Evolutionary conservation across 2,888 invertebrate species (phyloP).

Genomic region (Ischnus inquisitorius): DNA sequence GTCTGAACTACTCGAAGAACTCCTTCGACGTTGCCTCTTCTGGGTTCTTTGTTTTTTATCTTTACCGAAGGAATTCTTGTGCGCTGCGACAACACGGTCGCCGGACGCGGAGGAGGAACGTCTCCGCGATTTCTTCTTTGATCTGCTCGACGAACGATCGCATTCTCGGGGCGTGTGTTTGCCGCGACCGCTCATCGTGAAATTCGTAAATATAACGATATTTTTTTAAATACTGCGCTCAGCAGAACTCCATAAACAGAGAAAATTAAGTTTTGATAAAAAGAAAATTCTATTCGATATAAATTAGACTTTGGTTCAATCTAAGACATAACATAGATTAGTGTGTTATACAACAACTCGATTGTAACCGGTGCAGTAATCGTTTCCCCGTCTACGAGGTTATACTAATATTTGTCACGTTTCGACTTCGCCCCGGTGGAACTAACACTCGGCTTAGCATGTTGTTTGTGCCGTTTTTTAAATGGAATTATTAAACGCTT

Average conservation of each 20-base stretch:
- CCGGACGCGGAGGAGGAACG: conserved; percentile 71
- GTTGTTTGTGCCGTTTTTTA: not conserved
- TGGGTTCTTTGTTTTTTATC: conserved; percentile 76
- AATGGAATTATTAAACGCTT: not conserved
- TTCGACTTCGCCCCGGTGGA: not conserved
- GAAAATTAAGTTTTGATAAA: not conserved
- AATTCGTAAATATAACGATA: not conserved
- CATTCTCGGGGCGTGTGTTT: conserved; percentile 69
- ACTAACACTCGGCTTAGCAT: not conserved
- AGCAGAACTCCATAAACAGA: not conserved
- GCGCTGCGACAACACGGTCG: conserved; percentile 70
- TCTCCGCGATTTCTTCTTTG: conserved; percentile 71
- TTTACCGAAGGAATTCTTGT: conserved; percentile 74
- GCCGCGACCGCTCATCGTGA: conserved; percentile 75
- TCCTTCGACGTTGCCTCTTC: conserved; percentile 71
- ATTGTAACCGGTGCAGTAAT: not conserved
- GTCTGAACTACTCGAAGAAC: conserved; percentile 74
- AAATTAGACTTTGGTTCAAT: conserved; percentile 13
- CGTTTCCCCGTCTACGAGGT: conserved; percentile 19
- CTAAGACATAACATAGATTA: conserved; percentile 17
- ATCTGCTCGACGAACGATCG: conserved; percentile 69
- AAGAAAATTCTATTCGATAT: not conserved
- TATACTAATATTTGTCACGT: conserved; percentile 22
- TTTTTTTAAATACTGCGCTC: not conserved
- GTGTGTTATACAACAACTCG: conserved; percentile 3